Percentiles rank a stretch among this genome's conserved stretches.
Evolutionary conservation across 1,140 invertebrate genomes (phyloP).

Genomic region (Drosophila albomicans): DNA sequence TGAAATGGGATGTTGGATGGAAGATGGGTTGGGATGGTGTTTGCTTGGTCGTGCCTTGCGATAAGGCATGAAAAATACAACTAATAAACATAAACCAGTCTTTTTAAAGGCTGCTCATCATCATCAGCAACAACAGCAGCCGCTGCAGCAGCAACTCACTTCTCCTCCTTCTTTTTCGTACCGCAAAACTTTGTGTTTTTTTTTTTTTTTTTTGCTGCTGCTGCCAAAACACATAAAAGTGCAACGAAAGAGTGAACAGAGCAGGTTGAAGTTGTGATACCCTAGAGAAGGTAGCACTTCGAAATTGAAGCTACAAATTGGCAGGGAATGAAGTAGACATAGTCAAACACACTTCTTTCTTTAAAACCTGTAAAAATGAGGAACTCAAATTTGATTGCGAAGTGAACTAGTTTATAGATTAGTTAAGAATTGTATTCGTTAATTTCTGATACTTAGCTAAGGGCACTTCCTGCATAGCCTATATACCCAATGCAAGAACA

Average conservation of each 20-base stretch:
- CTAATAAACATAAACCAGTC: conserved; percentile 84
- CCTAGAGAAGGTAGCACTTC: neutral
- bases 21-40: neutral
- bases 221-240: conserved; percentile 78
- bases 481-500: neutral
- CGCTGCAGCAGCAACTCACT: conserved; percentile 24
- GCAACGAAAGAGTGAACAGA: conserved; percentile 25
- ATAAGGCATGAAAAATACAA: conserved; percentile 80
- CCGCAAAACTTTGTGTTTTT: conserved; percentile 51
- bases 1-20: no score
- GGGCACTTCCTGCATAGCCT: no score
- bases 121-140: conserved; percentile 46
- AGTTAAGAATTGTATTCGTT: no score
- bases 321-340: no score
- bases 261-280: conserved; percentile 10
- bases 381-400: no score
- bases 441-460: no score
- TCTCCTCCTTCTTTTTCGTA: conserved; percentile 29
- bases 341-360: no score
- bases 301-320: no score
- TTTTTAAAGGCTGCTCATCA: conserved; percentile 81
- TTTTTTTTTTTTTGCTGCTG: conserved; percentile 5
- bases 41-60: conserved; percentile 34
- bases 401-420: no score
- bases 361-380: no score